Conservation (phyloP, 2,797 vertebrate species). For the Lithobates pipiens region DNA sequence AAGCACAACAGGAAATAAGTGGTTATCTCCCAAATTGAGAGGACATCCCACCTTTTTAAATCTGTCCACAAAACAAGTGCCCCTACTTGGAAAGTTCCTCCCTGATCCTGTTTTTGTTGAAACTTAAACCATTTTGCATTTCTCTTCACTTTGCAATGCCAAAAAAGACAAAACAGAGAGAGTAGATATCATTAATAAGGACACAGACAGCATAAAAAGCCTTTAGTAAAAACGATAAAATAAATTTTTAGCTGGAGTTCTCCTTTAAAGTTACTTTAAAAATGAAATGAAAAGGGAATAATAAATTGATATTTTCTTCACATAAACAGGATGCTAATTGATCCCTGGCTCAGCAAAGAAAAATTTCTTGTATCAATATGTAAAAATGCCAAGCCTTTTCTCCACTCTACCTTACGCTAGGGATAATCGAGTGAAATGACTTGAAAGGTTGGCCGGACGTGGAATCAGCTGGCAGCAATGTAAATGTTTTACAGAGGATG, state of each 20-base stretch:
- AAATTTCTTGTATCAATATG: background rate
- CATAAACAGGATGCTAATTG: background rate
- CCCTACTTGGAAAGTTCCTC: too few relatives aligned
- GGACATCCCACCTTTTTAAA: too few relatives aligned
- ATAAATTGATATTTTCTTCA: background rate
- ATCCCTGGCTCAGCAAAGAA: background rate
- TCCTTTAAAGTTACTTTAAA: background rate
- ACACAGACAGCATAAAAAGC: too few relatives aligned
- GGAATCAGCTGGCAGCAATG: slow-evolving; percentile 52
- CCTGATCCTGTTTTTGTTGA: too few relatives aligned
- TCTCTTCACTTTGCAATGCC: too few relatives aligned
- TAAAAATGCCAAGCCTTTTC: slow-evolving; percentile 3
- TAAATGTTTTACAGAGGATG: slow-evolving; percentile 55
- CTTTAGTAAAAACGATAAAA: background rate
- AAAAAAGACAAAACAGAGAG: too few relatives aligned
- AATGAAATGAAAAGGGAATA: background rate
- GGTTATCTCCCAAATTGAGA: too few relatives aligned
- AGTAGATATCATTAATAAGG: too few relatives aligned
- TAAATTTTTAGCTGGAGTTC: background rate
- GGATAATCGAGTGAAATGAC: slow-evolving; percentile 22
- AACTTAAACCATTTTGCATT: too few relatives aligned
- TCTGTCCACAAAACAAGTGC: too few relatives aligned
- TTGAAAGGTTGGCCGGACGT: slow-evolving; percentile 32
- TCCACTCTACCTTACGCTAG: background rate
- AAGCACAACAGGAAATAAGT: too few relatives aligned